Conservation (phyloP, 1,140 invertebrate species). For the Macrobrachium rosenbergii region DNA sequence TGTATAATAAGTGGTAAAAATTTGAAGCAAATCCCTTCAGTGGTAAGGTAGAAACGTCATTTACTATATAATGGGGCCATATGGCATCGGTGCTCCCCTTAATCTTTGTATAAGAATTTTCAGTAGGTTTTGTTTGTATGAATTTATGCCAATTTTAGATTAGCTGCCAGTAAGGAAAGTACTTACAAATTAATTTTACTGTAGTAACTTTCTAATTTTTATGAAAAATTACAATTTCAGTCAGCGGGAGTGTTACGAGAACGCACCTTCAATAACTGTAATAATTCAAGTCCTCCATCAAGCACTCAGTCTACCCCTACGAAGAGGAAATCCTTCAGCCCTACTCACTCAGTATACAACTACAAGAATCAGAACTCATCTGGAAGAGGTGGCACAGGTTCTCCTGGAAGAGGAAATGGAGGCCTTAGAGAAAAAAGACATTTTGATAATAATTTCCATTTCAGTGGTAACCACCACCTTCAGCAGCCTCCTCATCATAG, state of each 20-base stretch:
- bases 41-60: no score
- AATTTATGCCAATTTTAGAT: no score
- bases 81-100: no score
- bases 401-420: neutral
- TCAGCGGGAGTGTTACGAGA: constrained; percentile 35
- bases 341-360: neutral
- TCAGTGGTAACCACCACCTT: constrained; percentile 12
- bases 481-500: neutral
- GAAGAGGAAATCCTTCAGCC: constrained; percentile 35
- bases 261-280: constrained; percentile 27
- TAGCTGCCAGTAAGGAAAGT: no score
- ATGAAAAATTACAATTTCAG: neutral
- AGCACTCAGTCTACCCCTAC: constrained; percentile 54
- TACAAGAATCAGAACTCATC: constrained; percentile 29
- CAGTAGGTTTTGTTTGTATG: no score
- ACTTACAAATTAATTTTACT: no score
- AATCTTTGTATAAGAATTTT: no score
- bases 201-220: no score
- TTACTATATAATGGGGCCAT: no score
- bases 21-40: no score
- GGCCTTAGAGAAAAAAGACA: constrained; percentile 1
- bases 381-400: neutral
- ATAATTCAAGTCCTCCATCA: constrained; percentile 40
- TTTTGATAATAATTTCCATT: constrained; percentile 33
- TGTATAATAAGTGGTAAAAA: no score